Percentiles rank a stretch among this genome's conserved stretches.
These are phyloP conservation scores for Trachelipus rathkii DNA, from an alignment of 1,140 invertebrate genomes.

Conservation along the genomic window DNA sequence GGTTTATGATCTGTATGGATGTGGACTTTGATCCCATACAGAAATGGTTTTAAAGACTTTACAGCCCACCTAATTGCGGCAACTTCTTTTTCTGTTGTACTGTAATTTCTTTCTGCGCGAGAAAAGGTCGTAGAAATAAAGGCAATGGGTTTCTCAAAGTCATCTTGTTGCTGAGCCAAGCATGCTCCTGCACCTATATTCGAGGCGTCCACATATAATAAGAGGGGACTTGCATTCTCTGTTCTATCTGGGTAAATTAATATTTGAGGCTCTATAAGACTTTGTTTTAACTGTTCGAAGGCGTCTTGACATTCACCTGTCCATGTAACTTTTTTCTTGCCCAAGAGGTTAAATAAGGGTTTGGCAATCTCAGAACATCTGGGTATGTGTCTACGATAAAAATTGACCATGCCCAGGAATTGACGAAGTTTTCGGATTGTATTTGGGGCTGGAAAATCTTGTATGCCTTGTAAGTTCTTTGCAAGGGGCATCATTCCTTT, in stretches of 20 bases:
- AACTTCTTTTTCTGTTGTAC: slow-evolving; percentile 7
- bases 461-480: neutral
- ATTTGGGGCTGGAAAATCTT: neutral
- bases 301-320: neutral
- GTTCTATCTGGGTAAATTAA: neutral
- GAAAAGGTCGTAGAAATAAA: slow-evolving; percentile 17
- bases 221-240: neutral
- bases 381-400: neutral
- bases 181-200: neutral
- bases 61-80: slow-evolving; percentile 14
- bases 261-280: neutral
- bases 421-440: neutral
- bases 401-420: neutral
- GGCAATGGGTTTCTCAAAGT: slow-evolving; percentile 1
- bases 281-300: neutral
- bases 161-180: neutral
- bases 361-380: slow-evolving; percentile 17
- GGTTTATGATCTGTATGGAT: slow-evolving; percentile 11
- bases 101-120: neutral
- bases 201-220: slow-evolving; percentile 21
- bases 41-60: neutral
- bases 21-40: slow-evolving; percentile 1
- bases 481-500: neutral
- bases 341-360: neutral
- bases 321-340: neutral